Base-by-base conservation (phyloP, 2,888 invertebrate genomes). In the Limnephilus lunatus region DNA sequence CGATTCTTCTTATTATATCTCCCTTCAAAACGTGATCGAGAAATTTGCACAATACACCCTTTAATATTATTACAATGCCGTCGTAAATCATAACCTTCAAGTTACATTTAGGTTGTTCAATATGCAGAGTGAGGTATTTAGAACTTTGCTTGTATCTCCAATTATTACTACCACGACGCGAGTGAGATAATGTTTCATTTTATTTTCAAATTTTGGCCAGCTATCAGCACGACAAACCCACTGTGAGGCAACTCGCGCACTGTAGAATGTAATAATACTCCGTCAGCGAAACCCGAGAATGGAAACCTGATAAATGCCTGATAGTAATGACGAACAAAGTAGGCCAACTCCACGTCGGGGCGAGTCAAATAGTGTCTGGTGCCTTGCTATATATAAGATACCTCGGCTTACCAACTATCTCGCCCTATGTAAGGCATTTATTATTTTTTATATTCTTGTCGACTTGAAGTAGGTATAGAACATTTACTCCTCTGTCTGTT, bases 271-370 rank as follows among this genome's bases (percentile, higher is more conserved):
- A 68, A 68, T 25, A 83, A 39, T 35, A 35, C 48, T 0, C 2
- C 39, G 86, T 86, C 86, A 86, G 86, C 48, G 44, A 35, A 86
- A 44, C 86, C 86, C 86, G 44, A 86, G 86, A 44, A 86, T 86
- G 86, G 86, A 86, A 86, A 44, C 86, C 86, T 30, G 44, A 44
- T 86, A 86, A 86, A 86, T 39, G 86, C 44, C n/a, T 30, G 48
- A 30, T 86, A 25, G 44, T 86, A 86, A 86, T 44, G 86, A 44
- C 39, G 44, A 44, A 30, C 39, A 2, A 86, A 86, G 25, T 68
- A 44, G 86, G 86, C 44, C 86, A 86, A 48, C 86, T 68, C 68
- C 39, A 44, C n/a, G 86, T 15, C 30, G 39, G 39, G 39, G 39
- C 39, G 44, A 39, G 48, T 48, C 44, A 7, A n/a, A 86, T 68